Conservation (phyloP, 2,888 invertebrate species). For the Dasypogon diadema region DNA sequence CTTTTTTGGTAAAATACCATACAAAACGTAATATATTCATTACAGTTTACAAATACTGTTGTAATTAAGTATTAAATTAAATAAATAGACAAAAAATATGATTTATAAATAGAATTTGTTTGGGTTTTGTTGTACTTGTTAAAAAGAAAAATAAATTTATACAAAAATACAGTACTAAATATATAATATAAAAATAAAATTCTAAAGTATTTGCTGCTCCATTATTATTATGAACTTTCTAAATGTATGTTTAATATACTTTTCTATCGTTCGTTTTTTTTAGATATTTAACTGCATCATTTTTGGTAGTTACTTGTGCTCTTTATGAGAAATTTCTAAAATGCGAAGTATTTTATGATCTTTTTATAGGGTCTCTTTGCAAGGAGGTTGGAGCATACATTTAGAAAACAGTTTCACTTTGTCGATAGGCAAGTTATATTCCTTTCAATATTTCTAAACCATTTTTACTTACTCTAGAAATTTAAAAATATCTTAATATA, state of each 20-base stretch:
- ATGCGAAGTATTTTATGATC: too few relatives aligned
- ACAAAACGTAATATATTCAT: conserved; percentile 72
- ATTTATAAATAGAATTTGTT: neutral
- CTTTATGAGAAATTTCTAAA: too few relatives aligned
- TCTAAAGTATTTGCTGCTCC: neutral
- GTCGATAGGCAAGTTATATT: neutral
- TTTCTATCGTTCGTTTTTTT: neutral
- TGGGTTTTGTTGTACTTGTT: neutral
- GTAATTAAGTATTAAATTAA: conserved; percentile 27
- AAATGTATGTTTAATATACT: neutral
- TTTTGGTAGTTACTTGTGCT: too few relatives aligned
- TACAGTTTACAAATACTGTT: conserved; percentile 68
- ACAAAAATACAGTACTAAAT: neutral
- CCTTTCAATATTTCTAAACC: conserved; percentile 12
- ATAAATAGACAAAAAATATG: conserved; percentile 13
- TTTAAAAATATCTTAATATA: conserved; percentile 52
- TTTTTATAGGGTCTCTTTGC: neutral
- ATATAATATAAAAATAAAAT: neutral
- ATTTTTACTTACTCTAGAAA: conserved; percentile 8
- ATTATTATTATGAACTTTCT: neutral
- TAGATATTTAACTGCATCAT: neutral
- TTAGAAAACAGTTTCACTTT: neutral
- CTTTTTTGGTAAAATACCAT: conserved; percentile 72
- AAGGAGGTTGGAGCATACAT: neutral
- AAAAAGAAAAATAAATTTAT: neutral